Conservation (phyloP, 1,140 invertebrate species). For the Drosophila cardini region DNA sequence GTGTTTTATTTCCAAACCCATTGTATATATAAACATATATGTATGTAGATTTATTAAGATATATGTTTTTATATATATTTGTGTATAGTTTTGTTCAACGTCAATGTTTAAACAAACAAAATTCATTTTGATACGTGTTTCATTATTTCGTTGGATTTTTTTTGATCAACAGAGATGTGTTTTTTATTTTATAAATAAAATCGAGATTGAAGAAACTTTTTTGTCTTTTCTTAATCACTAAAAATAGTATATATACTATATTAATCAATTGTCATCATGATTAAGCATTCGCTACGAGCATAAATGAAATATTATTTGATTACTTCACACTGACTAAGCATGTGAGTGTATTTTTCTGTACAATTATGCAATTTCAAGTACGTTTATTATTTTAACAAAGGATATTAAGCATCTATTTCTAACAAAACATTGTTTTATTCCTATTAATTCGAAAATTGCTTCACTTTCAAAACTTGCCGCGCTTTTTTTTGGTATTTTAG, state of each 20-base stretch:
- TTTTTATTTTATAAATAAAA: conserved; percentile 83
- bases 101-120: conserved; percentile 42
- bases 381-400: not conserved
- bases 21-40: not conserved
- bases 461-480: not conserved
- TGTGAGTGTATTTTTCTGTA: conserved; percentile 4
- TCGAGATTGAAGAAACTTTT: conserved; percentile 61
- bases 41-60: conserved; percentile 18
- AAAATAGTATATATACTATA: not conserved
- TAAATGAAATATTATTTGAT: conserved; percentile 13
- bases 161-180: conserved; percentile 74
- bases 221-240: conserved; percentile 7
- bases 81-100: conserved; percentile 2
- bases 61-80: conserved; percentile 13
- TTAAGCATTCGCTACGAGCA: conserved; percentile 21
- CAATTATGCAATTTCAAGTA: conserved; percentile 19
- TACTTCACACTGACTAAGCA: conserved; percentile 30
- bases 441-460: too few relatives aligned
- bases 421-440: too few relatives aligned
- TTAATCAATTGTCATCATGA: conserved; percentile 34
- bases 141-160: conserved; percentile 74
- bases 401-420: not conserved
- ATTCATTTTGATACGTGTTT: conserved; percentile 52
- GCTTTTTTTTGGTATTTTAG: not conserved
- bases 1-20: not conserved